A percentile compares a stretch with the other conserved stretches of the same genome.
Evolutionary conservation across 2,797 vertebrate species (phyloP).

Genomic region (Phyllotis vaccarum): DNA sequence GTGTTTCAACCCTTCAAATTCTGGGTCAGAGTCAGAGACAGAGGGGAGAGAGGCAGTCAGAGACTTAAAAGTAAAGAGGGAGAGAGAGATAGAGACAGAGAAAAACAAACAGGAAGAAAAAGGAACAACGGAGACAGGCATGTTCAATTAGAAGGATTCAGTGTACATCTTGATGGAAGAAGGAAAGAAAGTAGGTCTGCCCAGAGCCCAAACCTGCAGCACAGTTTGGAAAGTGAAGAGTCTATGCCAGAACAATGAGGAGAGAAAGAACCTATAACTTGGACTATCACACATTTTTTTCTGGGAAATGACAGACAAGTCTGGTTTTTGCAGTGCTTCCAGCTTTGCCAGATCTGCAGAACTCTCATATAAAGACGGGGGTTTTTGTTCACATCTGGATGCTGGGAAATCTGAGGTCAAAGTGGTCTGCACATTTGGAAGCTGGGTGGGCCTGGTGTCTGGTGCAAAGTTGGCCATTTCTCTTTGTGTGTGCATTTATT

Average conservation of each 20-base stretch:
- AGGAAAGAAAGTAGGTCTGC: accelerated
- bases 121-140: not conserved
- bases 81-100: not conserved
- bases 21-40: too few species aligned
- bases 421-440: accelerated
- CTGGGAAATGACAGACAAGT: not conserved
- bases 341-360: not conserved
- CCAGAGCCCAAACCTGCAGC: accelerated
- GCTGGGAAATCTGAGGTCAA: not conserved
- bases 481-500: not conserved
- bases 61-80: not conserved
- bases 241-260: accelerated
- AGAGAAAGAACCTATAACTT: accelerated
- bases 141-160: not conserved
- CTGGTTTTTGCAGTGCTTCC: not conserved
- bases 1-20: not conserved
- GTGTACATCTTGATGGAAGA: not conserved
- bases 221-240: not conserved
- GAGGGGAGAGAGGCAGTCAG: not conserved
- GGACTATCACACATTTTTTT: accelerated
- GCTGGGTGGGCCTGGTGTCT: too few species aligned
- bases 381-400: not conserved
- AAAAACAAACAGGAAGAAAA: not conserved
- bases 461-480: not conserved
- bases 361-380: too few species aligned